These are phyloP conservation scores for Isichthys henryi DNA, from an alignment of 2,113 vertebrate species.

Conservation along the genomic window DNA sequence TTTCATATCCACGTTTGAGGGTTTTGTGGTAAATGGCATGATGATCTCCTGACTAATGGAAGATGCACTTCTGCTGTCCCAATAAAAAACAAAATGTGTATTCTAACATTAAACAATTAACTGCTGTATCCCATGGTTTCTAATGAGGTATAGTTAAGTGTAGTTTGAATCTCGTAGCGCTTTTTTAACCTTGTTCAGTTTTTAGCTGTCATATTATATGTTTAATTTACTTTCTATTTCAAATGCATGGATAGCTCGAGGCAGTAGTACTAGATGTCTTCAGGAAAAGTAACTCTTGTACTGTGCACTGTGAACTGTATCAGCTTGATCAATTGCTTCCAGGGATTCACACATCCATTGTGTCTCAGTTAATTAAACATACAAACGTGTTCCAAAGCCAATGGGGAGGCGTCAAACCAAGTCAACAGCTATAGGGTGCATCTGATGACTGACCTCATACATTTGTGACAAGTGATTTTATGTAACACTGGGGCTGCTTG, in stretches of 20 bases:
- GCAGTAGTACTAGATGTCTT: not conserved
- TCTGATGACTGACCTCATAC: not conserved
- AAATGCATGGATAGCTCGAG: not conserved
- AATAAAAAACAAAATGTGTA: not conserved
- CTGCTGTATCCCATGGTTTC: not conserved
- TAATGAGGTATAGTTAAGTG: not conserved
- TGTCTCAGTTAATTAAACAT: not conserved
- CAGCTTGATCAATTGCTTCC: not conserved
- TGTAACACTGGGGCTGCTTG: not conserved
- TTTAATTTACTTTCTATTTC: not conserved
- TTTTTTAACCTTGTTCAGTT: not conserved
- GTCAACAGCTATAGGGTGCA: not conserved
- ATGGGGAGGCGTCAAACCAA: not conserved
- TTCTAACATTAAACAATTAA: not conserved
- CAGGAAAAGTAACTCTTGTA: not conserved
- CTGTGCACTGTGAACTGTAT: not conserved
- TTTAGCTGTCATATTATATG: not conserved
- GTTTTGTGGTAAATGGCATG: not conserved
- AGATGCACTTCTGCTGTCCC: not conserved
- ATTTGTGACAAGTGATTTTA: conserved; percentile 3
- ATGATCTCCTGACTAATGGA: not conserved
- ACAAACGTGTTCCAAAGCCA: not conserved
- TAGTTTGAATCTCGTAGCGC: not conserved
- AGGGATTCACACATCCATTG: not conserved
- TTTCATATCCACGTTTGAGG: not conserved